Evolutionary conservation across 2,113 vertebrate genomes (phyloP), one percentile per base, ranked within the genome.

Genomic region (Lipotes vexillifer): DNA sequence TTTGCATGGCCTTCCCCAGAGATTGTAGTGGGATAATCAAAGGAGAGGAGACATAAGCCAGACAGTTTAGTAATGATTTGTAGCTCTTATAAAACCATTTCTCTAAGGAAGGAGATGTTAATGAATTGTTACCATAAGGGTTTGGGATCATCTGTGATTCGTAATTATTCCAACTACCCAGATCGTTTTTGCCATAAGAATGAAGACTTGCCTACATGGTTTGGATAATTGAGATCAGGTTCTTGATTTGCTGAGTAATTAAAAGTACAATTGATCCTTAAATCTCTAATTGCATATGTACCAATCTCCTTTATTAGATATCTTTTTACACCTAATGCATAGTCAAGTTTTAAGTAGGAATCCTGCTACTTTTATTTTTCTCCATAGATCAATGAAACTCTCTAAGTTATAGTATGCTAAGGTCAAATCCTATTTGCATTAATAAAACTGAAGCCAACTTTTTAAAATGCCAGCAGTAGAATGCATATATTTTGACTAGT

Each of bases 111-210:
- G 33, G 44, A 90, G 57, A 89, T 36, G 59, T 96, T 84, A 97
- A 96, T 93, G 86, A 97, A 97, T 96, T 92, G 46, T 71, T 96
- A 46, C 66, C 63, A 52, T 91, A 97, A 97, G 23, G 38, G 21
- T 71, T 97, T 94, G 59, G 87, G 78, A 96, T 95, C 94, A 96
- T 97, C 83, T 90, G 92, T 81, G 52, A 49, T 75, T 93, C 96
- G 94, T 94, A 97, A 96, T 97, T 94, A 94, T 97, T 95, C 75
- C 23, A 87, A 38, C 82, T 97, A 96, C 87, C 59, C 36, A n/a
- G 44, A 95, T 96, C 29, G 4, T 81, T 93, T 86, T 86, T 84
- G n/a, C 63, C n/a, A 10, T 90, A 66, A 88, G 89, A 95, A 77
- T 96, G 69, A 83, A 91, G 80, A 77, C 57, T 66, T 92, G 57